These are phyloP conservation scores for Electrophaes corylata DNA, from an alignment of 2,888 invertebrate genomes.

Conservation along the genomic window DNA sequence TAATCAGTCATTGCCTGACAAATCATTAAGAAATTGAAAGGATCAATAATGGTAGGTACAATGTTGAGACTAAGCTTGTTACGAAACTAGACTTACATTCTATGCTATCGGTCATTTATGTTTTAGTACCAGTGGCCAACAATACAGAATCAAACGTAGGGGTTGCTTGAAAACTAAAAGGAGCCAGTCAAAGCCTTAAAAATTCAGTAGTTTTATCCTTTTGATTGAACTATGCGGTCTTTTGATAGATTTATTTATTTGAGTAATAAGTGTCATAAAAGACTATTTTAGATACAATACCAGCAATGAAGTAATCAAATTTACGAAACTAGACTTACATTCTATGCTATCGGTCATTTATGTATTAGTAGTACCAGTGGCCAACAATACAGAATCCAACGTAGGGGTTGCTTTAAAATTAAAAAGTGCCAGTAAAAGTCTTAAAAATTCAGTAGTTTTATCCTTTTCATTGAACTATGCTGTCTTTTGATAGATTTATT, in stretches of 20 bases:
- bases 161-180: background rate
- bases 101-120: background rate
- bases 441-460: background rate
- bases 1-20: slow-evolving; percentile 56
- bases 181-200: background rate
- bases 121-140: background rate
- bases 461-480: background rate
- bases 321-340: slow-evolving; percentile 19
- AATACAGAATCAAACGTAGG: background rate
- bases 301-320: slow-evolving; percentile 24
- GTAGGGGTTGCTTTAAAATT: background rate
- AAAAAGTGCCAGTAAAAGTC: background rate
- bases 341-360: background rate
- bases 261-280: slow-evolving; percentile 20
- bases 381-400: background rate
- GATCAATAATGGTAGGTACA: too few species aligned
- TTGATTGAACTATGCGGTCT: background rate
- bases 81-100: slow-evolving; percentile 11
- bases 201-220: background rate
- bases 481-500: slow-evolving; percentile 2
- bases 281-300: slow-evolving; percentile 10
- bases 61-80: slow-evolving; percentile 29
- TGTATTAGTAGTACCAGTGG: background rate
- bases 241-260: slow-evolving; percentile 6
- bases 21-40: slow-evolving; percentile 53